Evolutionary conservation across 2,888 invertebrate species (phyloP).

Genomic region (Caenorhabditis sp.): DNA sequence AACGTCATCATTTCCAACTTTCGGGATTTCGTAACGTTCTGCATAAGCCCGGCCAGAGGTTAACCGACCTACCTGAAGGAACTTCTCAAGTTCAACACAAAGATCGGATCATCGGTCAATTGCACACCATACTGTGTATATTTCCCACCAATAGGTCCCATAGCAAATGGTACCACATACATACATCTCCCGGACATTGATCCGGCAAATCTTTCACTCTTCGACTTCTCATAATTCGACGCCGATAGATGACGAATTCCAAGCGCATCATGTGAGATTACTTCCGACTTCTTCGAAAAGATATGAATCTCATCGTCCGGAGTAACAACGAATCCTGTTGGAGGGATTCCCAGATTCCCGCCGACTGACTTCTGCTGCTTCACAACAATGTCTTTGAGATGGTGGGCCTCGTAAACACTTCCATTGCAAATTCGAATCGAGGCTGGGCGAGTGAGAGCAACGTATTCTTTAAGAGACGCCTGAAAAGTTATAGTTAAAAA

Average conservation of each 20-base stretch:
- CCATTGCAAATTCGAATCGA: conserved; percentile 47
- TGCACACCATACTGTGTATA: conserved; percentile 93
- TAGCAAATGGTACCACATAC: conserved; percentile 96
- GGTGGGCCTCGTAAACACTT: conserved; percentile 38
- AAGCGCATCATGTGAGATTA: not conserved
- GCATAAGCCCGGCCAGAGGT: no score
- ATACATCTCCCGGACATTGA: conserved; percentile 80
- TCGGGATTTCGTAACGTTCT: no score
- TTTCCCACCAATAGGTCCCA: conserved; percentile 94
- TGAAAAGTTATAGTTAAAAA: no score
- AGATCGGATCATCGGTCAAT: conserved; percentile 82
- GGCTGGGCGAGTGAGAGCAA: conserved; percentile 33
- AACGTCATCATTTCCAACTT: no score
- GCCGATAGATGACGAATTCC: conserved; percentile 6
- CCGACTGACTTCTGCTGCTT: conserved; percentile 18
- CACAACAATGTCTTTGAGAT: conserved; percentile 24
- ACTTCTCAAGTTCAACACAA: conserved; percentile 93
- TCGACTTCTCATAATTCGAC: conserved; percentile 9
- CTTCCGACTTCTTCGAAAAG: not conserved
- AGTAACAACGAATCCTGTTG: not conserved
- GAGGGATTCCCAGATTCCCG: conserved; percentile 20
- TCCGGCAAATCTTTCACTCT: conserved; percentile 82
- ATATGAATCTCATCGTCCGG: conserved; percentile 19
- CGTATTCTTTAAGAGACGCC: conserved; percentile 29
- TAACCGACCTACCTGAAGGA: conserved; percentile 91